These are phyloP conservation scores for Philaethria dido DNA, from an alignment of 2,888 invertebrate species.

Conservation along the genomic window DNA sequence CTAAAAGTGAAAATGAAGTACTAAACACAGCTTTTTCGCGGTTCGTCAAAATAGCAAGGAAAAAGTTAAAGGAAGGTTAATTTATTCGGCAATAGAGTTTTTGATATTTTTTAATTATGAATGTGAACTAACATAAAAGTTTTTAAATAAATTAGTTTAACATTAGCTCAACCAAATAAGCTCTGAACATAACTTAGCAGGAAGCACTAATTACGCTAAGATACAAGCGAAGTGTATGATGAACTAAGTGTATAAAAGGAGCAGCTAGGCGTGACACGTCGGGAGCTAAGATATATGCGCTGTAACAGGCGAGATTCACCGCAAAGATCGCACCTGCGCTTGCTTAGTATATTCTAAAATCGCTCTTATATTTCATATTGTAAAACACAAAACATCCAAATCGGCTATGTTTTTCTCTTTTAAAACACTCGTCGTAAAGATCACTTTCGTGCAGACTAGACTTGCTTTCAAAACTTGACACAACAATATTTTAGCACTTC, in stretches of 20 bases:
- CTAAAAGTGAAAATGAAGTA: too few species aligned
- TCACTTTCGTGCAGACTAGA: slow-evolving; percentile 61
- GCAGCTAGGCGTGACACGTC: slow-evolving; percentile 64
- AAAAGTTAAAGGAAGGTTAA: too few species aligned
- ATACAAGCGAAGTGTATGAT: slow-evolving; percentile 47
- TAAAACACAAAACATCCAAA: slow-evolving; percentile 59
- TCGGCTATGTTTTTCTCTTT: slow-evolving; percentile 59
- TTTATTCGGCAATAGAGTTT: too few species aligned
- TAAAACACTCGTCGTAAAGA: slow-evolving; percentile 61
- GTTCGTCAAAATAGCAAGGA: too few species aligned
- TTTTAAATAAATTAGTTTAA: slow-evolving; percentile 12
- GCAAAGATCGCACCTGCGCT: slow-evolving; percentile 72
- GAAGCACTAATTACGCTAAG: slow-evolving; percentile 43
- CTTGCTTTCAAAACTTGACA: slow-evolving; percentile 60
- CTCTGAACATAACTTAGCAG: slow-evolving; percentile 30
- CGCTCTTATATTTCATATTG: slow-evolving; percentile 43
- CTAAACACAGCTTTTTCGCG: too few species aligned
- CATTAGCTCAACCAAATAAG: slow-evolving; percentile 19
- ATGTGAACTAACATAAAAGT: not conserved
- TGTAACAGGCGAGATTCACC: slow-evolving; percentile 74
- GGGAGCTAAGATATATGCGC: slow-evolving; percentile 75
- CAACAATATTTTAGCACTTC: slow-evolving; percentile 76
- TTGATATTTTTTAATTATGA: too few species aligned
- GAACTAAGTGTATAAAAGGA: slow-evolving; percentile 56
- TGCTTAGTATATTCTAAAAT: slow-evolving; percentile 47